phyloP scores from a whole-genome alignment of 2,113 vertebrate genomes.

The Oncorhynchus mykiss region DNA sequence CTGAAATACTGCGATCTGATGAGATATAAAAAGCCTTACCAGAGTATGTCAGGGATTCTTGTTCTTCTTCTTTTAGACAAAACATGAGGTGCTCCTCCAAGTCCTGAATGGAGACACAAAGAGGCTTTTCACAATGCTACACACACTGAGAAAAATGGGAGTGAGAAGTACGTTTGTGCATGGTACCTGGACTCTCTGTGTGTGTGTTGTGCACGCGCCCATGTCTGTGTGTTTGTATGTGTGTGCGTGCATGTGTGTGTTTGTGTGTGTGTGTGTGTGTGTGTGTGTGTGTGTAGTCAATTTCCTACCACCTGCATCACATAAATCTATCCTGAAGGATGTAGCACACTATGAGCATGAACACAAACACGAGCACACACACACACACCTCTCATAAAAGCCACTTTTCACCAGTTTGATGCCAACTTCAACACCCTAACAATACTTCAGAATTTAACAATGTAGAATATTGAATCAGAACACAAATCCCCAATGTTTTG shows the following conservation, averaged over 20 bases:
- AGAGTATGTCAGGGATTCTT: constrained; percentile 25
- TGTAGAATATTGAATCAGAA: constrained; percentile 32
- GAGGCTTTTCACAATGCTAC: constrained; percentile 21
- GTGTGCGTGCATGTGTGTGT: neutral
- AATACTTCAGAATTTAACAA: constrained; percentile 47
- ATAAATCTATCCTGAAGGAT: constrained; percentile 51
- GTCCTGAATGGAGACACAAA: constrained; percentile 51
- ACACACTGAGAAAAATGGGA: neutral
- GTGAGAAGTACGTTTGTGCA: neutral
- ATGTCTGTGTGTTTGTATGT: neutral
- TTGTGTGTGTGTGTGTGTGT: neutral
- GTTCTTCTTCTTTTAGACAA: constrained; percentile 47
- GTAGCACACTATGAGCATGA: constrained; percentile 27
- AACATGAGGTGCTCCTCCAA: constrained; percentile 64
- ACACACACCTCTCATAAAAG: constrained; percentile 49
- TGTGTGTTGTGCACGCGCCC: neutral
- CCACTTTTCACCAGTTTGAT: constrained; percentile 45
- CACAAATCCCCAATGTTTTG: neutral
- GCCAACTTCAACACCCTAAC: constrained; percentile 57
- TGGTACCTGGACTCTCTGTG: too few species aligned
- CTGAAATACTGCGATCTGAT: too few species aligned
- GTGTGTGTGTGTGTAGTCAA: constrained; percentile 29
- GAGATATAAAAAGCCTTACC: constrained; percentile 36
- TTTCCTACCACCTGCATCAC: constrained; percentile 55
- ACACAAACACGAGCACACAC: constrained; percentile 1